phyloP scores from a whole-genome alignment of 2,113 vertebrate genomes.

The Formicarius rufipectus region DNA sequence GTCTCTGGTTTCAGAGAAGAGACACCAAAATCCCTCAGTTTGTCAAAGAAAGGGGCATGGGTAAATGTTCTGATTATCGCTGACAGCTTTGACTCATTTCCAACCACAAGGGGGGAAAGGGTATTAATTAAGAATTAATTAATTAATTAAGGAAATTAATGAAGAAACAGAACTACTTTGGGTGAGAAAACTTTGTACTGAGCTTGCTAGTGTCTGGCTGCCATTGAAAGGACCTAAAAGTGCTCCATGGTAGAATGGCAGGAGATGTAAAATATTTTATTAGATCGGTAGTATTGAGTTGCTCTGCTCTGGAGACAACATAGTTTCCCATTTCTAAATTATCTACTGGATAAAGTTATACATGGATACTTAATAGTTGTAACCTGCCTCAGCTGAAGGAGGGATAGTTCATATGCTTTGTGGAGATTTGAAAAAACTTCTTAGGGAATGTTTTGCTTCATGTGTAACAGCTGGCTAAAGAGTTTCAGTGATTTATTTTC shows the following conservation, averaged over 20 bases:
- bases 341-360: neutral
- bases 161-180: neutral
- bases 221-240: neutral
- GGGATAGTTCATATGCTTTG: neutral
- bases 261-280: neutral
- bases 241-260: neutral
- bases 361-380: neutral
- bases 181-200: neutral
- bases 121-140: no score
- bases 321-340: neutral
- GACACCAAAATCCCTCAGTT: neutral
- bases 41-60: neutral
- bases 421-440: neutral
- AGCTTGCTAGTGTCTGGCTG: neutral
- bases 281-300: neutral
- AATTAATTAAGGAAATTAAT: no score
- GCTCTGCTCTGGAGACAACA: neutral
- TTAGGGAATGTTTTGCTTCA: neutral
- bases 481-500: neutral
- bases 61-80: neutral
- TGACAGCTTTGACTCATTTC: neutral
- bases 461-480: neutral
- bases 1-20: neutral
- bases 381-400: neutral
- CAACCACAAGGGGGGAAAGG: neutral